Conservation (phyloP, 2,888 invertebrate species). For the Bugulina stolonifera region DNA sequence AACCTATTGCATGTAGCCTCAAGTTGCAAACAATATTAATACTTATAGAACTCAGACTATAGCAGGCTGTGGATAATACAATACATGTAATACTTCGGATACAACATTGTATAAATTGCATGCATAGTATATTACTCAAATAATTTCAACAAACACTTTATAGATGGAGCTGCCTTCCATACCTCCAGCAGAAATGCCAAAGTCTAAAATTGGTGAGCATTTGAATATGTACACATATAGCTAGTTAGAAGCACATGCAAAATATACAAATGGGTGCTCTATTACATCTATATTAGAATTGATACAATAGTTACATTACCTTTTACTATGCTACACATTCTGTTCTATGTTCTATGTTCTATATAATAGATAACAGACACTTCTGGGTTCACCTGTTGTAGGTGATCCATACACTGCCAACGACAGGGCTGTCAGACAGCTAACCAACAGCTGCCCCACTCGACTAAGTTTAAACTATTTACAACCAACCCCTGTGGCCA, state of each 20-base stretch:
- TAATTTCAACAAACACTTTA: too few species aligned
- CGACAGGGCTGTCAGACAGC: neutral
- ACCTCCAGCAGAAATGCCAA: neutral
- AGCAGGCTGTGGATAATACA: too few species aligned
- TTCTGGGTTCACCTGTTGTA: neutral
- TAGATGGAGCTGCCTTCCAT: neutral
- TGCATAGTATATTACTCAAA: neutral
- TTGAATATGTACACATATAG: too few species aligned
- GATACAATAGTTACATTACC: too few species aligned
- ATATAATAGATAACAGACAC: too few species aligned
- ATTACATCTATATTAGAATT: neutral
- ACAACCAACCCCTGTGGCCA: neutral
- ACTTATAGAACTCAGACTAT: too few species aligned
- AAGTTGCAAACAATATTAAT: too few species aligned
- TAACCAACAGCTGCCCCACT: neutral
- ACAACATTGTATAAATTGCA: neutral
- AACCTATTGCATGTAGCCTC: too few species aligned
- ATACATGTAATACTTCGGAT: neutral
- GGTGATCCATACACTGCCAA: slow-evolving; percentile 2
- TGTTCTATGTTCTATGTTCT: too few species aligned
- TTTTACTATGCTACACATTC: too few species aligned
- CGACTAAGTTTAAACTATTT: neutral
- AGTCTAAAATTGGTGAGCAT: neutral
- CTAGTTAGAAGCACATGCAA: neutral
- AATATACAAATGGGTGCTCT: neutral